Percentiles rank a stretch among this genome's conserved stretches.
phyloP scores from a whole-genome alignment of 2,797 vertebrate genomes.

The Dermochelys coriacea region DNA sequence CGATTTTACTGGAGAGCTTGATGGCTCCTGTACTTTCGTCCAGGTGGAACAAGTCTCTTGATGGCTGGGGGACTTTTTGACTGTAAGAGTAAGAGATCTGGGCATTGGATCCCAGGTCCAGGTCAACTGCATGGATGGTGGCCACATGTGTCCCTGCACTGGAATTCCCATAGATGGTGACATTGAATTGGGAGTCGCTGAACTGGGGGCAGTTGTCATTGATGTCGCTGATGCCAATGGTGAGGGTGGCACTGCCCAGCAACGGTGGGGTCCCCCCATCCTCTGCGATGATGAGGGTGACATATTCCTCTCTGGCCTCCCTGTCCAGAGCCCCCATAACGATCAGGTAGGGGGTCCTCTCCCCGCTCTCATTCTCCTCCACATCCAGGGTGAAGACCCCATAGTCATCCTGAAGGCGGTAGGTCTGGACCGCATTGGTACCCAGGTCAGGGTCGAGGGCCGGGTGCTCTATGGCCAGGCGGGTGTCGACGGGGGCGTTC shows the following conservation, averaged over 20 bases:
- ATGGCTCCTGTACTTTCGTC: constrained; percentile 89
- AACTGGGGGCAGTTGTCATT: constrained; percentile 98
- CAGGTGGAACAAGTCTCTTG: constrained; percentile 90
- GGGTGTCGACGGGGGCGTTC: constrained; percentile 91
- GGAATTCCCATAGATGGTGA: constrained; percentile 92
- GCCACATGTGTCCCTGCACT: constrained; percentile 88
- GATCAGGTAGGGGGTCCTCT: constrained; percentile 95
- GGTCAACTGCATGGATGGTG: constrained; percentile 89
- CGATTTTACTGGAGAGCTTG: constrained; percentile 88
- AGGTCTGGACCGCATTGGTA: constrained; percentile 91
- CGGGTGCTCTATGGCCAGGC: constrained; percentile 93
- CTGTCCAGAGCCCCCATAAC: constrained; percentile 92
- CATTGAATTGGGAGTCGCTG: constrained; percentile 87
- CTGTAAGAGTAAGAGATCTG: constrained; percentile 94
- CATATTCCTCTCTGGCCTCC: constrained; percentile 90
- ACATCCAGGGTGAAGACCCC: constrained; percentile 95
- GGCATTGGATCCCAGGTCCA: constrained; percentile 93
- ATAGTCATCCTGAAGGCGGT: constrained; percentile 93
- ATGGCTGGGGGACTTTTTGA: constrained; percentile 90
- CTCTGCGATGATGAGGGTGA: constrained; percentile 94
- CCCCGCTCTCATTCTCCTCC: constrained; percentile 94
- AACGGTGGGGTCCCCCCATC: constrained; percentile 94
- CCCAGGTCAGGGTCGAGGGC: constrained; percentile 93
- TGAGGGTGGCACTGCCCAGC: constrained; percentile 91
- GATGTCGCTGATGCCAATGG: constrained; percentile 92